Base-by-base conservation (phyloP, 2,797 vertebrate species). In the Dromococcyx pavoninus region DNA sequence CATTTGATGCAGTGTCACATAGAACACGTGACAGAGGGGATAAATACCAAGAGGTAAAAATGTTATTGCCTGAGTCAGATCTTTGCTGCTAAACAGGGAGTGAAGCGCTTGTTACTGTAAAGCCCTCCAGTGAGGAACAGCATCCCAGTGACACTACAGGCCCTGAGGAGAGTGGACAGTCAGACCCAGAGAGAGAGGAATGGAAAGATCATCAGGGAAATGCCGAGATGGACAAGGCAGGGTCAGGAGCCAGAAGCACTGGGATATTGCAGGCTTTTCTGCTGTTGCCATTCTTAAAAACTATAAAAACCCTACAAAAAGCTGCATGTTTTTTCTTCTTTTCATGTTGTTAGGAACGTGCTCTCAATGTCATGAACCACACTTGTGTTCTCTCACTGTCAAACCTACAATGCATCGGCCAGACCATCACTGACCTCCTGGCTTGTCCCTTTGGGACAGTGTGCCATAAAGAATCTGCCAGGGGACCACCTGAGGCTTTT, bases 141-240 rank as follows among this genome's bases (percentile, higher is more conserved):
- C 22, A 58, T 48, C 61, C 17, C n/a, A 43, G 41, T 35, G 39
- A n/a, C 21, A 37, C 39, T 0, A 0, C 0, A 0, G 61, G 50
- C 22, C 18, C 82, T 28, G n/a, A 19, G 28, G 3, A 0, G 2
- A 17, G 30, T 39, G 16, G 2, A 64, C 0, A 1, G 51, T 44
- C 35, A 60, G 32, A 51, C 32, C 11, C 3, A 5, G 82, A 43
- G 48, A 64, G 5, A 9, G 56, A 10, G n/a, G 56, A 87, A 58
- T 6, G 51, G 44, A 57, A 71, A 69, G n/a, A 22, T 43, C 25
- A 18, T 3, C 15, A 0, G 2, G 62, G 67, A 56, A 27, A 48
- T 88, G 66, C 24, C 56, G 85, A 37, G 25, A 22, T 33, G 54
- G 27, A 53, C 44, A 6, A n/a, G 17, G 25, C 30, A 58, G 41